Conservation (phyloP, 2,888 invertebrate genomes). For the Drosophila mercatorum region DNA sequence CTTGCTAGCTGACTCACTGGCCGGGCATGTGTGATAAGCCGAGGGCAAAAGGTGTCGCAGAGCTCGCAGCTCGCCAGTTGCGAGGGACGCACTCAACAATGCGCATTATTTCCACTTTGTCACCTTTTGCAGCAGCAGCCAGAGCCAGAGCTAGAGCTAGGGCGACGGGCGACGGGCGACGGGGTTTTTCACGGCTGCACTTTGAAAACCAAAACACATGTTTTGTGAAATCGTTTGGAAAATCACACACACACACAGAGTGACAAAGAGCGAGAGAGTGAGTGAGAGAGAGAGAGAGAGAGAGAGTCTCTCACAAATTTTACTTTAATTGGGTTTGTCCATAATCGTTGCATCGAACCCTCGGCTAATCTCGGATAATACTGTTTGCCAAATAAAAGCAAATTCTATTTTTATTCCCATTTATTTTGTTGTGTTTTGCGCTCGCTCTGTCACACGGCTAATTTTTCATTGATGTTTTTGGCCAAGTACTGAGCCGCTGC, state of each 20-base stretch:
- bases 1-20: slow-evolving; percentile 14
- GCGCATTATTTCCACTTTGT: slow-evolving; percentile 81
- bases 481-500: slow-evolving; percentile 1
- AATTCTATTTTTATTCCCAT: slow-evolving; percentile 75
- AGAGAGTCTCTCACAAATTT: slow-evolving; percentile 51
- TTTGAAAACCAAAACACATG: slow-evolving; percentile 78
- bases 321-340: slow-evolving; percentile 83
- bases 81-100: slow-evolving; percentile 61
- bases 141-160: neutral
- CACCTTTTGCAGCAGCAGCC: slow-evolving; percentile 62
- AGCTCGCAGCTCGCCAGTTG: slow-evolving; percentile 5
- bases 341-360: slow-evolving; percentile 82
- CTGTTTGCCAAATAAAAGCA: slow-evolving; percentile 82
- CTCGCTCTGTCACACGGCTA: slow-evolving; percentile 16
- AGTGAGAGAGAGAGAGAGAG: neutral
- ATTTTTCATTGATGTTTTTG: slow-evolving; percentile 53
- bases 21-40: slow-evolving; percentile 61
- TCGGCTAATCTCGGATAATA: slow-evolving; percentile 82
- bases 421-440: slow-evolving; percentile 49
- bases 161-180: slow-evolving; percentile 13
- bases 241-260: slow-evolving; percentile 57
- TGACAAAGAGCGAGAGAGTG: neutral
- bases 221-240: slow-evolving; percentile 76
- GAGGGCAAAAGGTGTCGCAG: slow-evolving; percentile 56
- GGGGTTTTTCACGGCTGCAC: slow-evolving; percentile 68